phyloP scores from a whole-genome alignment of 2,888 invertebrate genomes.

The Punctoribates punctum region DNA sequence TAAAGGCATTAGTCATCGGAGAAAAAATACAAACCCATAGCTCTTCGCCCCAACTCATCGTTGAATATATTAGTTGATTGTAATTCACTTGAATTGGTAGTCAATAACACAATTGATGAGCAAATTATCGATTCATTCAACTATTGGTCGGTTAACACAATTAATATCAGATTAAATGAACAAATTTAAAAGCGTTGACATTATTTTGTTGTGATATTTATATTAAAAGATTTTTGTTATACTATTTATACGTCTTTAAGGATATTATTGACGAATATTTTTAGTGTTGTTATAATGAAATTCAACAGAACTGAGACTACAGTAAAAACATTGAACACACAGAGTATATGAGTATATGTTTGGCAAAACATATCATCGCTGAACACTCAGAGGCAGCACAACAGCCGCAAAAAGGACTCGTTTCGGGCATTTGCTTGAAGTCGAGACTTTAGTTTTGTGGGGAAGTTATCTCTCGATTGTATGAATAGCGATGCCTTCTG shows the following conservation, averaged over 20 bases:
- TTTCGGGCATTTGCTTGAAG: background rate
- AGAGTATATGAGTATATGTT: background rate
- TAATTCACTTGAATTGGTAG: background rate
- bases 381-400: background rate
- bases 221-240: background rate
- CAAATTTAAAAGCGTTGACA: background rate
- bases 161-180: no score
- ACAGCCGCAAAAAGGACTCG: background rate
- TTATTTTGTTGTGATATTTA: slow-evolving; percentile 6
- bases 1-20: background rate
- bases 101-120: slow-evolving; percentile 41
- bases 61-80: background rate
- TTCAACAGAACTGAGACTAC: slow-evolving; percentile 1
- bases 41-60: slow-evolving; percentile 48
- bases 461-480: background rate
- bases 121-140: background rate
- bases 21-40: slow-evolving; percentile 45
- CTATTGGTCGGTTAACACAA: no score
- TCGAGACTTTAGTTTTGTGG: background rate
- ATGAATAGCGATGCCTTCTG: background rate
- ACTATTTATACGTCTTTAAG: slow-evolving; percentile 34
- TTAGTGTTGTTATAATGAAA: slow-evolving; percentile 5
- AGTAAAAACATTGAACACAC: background rate
- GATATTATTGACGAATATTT: slow-evolving; percentile 44
- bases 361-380: background rate